Base-by-base conservation (phyloP, 2,888 invertebrate species). In the Hydroisotoma schaefferi region DNA sequence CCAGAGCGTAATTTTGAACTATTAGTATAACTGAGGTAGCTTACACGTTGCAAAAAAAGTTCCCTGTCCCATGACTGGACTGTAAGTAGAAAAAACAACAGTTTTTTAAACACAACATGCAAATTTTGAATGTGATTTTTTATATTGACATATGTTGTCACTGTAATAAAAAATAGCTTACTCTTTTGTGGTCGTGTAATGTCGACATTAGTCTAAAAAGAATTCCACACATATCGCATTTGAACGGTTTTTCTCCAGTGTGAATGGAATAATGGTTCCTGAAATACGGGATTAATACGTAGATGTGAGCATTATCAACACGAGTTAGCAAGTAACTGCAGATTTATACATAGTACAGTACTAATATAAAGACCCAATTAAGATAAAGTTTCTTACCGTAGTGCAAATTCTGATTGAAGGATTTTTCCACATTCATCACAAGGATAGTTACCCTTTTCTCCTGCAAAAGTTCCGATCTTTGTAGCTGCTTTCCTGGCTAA, bases 141-240 rank as follows among this genome's bases (percentile, higher is more conserved):
- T 23, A 43, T 43, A 6, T n/a, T n/a, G n/a, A n/a, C 33, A 33
- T 33, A 33, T 8, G 8, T 33, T 15, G 15, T 10, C 33, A 10
- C 33, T 10, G 15, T 10, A 33, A 33, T 33, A 33, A 40, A 40
- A 18, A 4, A 40, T 40, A 40, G 5, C 8, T 44, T 47, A 59
- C 59, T 49, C 55, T 55, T 22, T 43, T 55, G 28, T 60, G 60
- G 5, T 22, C 44, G 15, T 29, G 29, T 10, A 55, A 25, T 10
- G 55, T 55, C 15, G 28, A 28, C 25, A 28, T 12, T 8, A 46
- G 28, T 33, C 55, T n/a, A 29, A 55, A 55, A 2, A 15, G 22
- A 6, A 6, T 2, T 22, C 33, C 33, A 55, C 60, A 60, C 12
- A 49, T n/a, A 1, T 60, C 25, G 37, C 60, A 60, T 29, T 38